Conservation (phyloP, 2,113 vertebrate genomes). For the Megatriorchis doriae region DNA sequence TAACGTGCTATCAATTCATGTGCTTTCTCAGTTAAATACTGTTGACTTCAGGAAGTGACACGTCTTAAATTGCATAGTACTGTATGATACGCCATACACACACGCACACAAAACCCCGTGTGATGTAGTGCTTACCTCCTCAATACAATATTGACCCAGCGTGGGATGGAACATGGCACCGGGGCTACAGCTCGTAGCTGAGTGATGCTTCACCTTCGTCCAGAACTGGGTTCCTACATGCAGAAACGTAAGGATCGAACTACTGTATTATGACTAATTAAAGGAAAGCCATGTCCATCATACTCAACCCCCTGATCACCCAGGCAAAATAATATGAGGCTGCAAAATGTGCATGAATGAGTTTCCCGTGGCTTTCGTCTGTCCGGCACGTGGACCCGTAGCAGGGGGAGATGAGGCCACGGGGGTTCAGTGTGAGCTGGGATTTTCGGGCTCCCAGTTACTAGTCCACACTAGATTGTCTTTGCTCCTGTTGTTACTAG, state of each 20-base stretch:
- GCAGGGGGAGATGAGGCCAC: rapidly evolving
- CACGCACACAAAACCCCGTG: not conserved
- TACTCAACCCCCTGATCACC: rapidly evolving
- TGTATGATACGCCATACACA: not conserved
- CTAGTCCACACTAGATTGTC: not conserved
- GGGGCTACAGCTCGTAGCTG: not conserved
- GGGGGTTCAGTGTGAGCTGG: not conserved
- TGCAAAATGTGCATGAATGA: rapidly evolving
- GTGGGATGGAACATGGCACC: not conserved
- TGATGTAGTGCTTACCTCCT: not conserved
- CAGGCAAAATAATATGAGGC: not conserved
- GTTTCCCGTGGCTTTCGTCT: not conserved
- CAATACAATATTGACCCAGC: not conserved
- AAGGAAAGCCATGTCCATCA: not conserved
- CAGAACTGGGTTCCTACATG: rapidly evolving
- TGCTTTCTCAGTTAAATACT: constrained; percentile 20
- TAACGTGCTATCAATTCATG: constrained; percentile 15
- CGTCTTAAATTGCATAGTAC: not conserved
- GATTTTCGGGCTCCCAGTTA: not conserved
- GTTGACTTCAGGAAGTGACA: not conserved
- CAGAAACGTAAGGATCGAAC: rapidly evolving
- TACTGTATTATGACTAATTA: not conserved
- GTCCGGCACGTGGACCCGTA: rapidly evolving
- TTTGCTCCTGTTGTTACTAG: not conserved
- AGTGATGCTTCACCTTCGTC: not conserved